These are phyloP conservation scores for Antennarius maculatus DNA, from an alignment of 2,797 vertebrate genomes.

Conservation along the genomic window DNA sequence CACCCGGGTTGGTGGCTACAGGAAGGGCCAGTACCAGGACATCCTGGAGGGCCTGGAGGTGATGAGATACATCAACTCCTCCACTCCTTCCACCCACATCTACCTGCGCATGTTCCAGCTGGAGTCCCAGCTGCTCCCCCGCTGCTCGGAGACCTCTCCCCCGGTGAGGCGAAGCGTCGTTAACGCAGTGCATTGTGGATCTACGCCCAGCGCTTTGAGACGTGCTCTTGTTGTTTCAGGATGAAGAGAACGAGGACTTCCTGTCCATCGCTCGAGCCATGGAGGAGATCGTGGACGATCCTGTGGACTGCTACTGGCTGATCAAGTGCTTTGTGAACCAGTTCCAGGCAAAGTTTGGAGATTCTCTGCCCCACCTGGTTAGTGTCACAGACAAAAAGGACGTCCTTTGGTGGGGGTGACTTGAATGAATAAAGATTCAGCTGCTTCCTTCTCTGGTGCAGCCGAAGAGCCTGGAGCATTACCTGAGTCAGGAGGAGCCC, in stretches of 20 bases:
- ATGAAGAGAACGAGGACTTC: constrained; percentile 89
- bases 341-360: constrained; percentile 90
- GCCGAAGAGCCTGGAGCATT: constrained; percentile 96
- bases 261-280: constrained; percentile 91
- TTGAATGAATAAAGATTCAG: background rate
- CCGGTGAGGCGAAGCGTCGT: constrained; percentile 78
- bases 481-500: constrained; percentile 92
- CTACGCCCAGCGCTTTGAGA: background rate
- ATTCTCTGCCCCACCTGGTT: constrained; percentile 91
- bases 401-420: no score
- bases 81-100: constrained; percentile 86
- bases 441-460: constrained; percentile 48
- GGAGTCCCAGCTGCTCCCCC: constrained; percentile 89
- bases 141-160: constrained; percentile 80
- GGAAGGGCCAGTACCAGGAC: constrained; percentile 90
- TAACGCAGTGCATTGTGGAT: no score
- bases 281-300: constrained; percentile 94
- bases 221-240: constrained; percentile 69
- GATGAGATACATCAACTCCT: constrained; percentile 85
- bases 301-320: constrained; percentile 94
- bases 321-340: constrained; percentile 92
- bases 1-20: constrained; percentile 85
- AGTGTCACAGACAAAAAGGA: constrained; percentile 33
- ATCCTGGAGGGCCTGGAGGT: constrained; percentile 88
- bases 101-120: constrained; percentile 92